These are phyloP conservation scores for Jordanella pulchra DNA, from an alignment of 2,797 vertebrate genomes.

Conservation along the genomic window DNA sequence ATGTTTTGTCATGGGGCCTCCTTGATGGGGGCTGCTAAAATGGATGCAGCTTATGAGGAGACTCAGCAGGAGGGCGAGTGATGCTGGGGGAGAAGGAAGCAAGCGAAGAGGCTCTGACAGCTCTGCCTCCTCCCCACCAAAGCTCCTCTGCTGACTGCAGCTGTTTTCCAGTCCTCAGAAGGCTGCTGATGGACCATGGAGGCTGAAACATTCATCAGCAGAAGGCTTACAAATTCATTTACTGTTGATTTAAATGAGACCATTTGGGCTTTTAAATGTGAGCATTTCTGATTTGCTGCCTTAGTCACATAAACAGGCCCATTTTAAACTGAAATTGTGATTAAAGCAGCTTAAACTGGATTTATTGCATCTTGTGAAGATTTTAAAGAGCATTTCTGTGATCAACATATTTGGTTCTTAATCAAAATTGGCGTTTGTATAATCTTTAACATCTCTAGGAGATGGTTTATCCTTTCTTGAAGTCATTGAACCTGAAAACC, in stretches of 20 bases:
- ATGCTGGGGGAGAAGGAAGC: conserved; percentile 16
- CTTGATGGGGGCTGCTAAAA: not conserved
- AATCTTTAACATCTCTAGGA: too few species aligned
- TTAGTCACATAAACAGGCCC: too few species aligned
- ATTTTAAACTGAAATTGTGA: not conserved
- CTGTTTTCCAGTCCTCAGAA: not conserved
- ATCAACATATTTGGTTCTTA: too few species aligned
- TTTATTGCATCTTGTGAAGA: too few species aligned
- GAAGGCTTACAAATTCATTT: not conserved
- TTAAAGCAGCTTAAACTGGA: not conserved
- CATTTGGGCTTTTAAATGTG: not conserved
- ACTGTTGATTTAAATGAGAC: not conserved
- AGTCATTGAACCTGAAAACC: too few species aligned
- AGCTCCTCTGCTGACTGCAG: not conserved
- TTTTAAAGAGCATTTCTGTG: too few species aligned
- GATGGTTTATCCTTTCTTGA: too few species aligned
- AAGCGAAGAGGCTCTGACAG: conserved; percentile 4
- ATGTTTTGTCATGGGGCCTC: not conserved
- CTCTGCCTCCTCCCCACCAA: conserved; percentile 1
- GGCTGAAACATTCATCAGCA: conserved; percentile 2
- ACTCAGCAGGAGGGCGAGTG: conserved; percentile 3
- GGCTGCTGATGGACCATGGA: not conserved
- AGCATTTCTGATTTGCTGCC: not conserved
- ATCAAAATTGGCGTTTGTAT: too few species aligned
- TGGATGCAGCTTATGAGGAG: conserved; percentile 10